Conservation (phyloP, 2,888 invertebrate genomes). For the Quadroppia sp. region DNA sequence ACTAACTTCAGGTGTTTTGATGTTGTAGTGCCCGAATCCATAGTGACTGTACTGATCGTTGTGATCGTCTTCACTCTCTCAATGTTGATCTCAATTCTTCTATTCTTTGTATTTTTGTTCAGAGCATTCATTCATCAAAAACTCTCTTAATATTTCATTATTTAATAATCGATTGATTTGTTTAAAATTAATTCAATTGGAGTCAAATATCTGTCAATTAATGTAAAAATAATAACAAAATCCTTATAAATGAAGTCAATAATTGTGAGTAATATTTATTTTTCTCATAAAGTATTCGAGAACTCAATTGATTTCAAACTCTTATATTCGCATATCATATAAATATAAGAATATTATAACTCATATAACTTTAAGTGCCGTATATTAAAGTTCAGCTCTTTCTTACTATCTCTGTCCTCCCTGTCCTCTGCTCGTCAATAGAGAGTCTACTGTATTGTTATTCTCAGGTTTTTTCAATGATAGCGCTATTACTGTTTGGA, state of each 20-base stretch:
- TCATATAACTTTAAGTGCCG: neutral
- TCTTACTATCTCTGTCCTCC: neutral
- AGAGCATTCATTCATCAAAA: neutral
- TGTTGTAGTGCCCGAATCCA: slow-evolving; percentile 28
- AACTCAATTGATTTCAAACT: too few relatives aligned
- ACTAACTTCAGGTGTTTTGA: slow-evolving; percentile 36
- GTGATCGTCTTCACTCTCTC: slow-evolving; percentile 22
- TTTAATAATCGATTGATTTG: too few relatives aligned
- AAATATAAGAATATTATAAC: neutral
- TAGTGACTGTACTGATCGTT: slow-evolving; percentile 25
- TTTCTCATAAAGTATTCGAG: too few relatives aligned
- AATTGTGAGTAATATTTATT: neutral
- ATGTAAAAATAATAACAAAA: neutral
- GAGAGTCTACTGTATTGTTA: slow-evolving; percentile 4
- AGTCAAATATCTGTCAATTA: too few relatives aligned
- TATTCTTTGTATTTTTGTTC: slow-evolving; percentile 11
- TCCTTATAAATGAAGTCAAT: neutral
- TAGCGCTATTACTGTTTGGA: slow-evolving; percentile 20
- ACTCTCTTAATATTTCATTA: neutral
- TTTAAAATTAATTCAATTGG: too few relatives aligned
- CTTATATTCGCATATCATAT: too few relatives aligned
- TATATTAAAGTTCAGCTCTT: too few relatives aligned
- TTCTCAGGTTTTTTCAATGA: slow-evolving; percentile 28
- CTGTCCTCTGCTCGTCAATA: too few relatives aligned
- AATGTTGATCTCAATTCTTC: slow-evolving; percentile 9